These are phyloP conservation scores for Centrocercus urophasianus DNA, from an alignment of 2,113 vertebrate species.

Conservation along the genomic window DNA sequence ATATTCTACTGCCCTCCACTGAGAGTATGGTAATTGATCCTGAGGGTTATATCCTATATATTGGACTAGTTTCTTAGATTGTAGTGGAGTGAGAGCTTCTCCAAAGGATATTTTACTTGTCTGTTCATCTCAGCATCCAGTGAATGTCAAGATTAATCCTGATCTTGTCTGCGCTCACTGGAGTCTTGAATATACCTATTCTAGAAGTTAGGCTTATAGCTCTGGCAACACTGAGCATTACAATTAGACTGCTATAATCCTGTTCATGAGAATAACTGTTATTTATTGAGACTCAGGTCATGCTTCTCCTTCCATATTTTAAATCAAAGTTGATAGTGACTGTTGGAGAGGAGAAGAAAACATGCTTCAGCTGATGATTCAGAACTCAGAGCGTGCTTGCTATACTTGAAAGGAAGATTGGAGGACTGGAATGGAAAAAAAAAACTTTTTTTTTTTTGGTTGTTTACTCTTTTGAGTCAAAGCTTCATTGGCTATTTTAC, in stretches of 20 bases:
- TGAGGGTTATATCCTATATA: background rate
- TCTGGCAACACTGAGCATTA: background rate
- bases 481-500: background rate
- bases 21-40: background rate
- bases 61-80: background rate
- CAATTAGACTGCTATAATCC: background rate
- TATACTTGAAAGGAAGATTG: slow-evolving; percentile 14
- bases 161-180: background rate
- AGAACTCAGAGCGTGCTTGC: background rate
- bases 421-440: background rate
- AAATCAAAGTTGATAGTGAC: background rate
- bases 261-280: background rate
- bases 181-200: background rate
- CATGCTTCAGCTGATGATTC: background rate
- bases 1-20: background rate
- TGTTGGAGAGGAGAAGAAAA: background rate
- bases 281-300: background rate
- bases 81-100: background rate
- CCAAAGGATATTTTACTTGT: background rate
- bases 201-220: background rate
- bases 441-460: background rate
- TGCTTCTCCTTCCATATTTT: background rate
- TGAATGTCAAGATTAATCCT: background rate
- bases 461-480: background rate
- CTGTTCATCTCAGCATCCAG: background rate